phyloP scores from a whole-genome alignment of 2,797 vertebrate genomes.

The Sebastes variabilis region DNA sequence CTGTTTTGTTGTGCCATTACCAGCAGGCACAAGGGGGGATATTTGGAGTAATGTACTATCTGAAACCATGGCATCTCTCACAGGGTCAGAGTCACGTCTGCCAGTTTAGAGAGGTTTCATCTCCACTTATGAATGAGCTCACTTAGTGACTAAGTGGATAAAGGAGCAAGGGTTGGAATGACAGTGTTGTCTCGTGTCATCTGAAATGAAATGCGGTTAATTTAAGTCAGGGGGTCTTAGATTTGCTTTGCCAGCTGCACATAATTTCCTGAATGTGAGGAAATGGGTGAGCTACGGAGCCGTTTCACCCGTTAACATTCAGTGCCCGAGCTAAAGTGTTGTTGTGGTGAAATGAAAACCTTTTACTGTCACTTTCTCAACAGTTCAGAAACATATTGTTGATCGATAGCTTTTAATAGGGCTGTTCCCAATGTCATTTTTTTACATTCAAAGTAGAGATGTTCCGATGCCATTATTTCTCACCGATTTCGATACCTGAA shows the following conservation, averaged over 20 bases:
- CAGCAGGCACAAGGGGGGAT: too few species aligned
- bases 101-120: background rate
- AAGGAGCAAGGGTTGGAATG: background rate
- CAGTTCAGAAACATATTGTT: background rate
- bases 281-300: background rate
- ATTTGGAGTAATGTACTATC: background rate
- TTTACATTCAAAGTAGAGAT: background rate
- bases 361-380: background rate
- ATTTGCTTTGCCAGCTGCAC: background rate
- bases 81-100: background rate
- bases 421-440: too few species aligned
- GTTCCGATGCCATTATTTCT: too few species aligned
- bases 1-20: background rate
- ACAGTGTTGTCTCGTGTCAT: background rate
- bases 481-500: too few species aligned
- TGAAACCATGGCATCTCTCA: background rate
- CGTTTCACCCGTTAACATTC: background rate
- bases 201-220: background rate
- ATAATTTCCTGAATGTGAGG: slow-evolving; percentile 20
- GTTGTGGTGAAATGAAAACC: background rate
- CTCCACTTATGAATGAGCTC: background rate
- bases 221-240: background rate
- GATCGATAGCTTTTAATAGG: background rate
- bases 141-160: background rate
- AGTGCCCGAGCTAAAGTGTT: background rate